Base-by-base conservation (phyloP, 1,140 invertebrate genomes). In the Acromyrmex echinatior region DNA sequence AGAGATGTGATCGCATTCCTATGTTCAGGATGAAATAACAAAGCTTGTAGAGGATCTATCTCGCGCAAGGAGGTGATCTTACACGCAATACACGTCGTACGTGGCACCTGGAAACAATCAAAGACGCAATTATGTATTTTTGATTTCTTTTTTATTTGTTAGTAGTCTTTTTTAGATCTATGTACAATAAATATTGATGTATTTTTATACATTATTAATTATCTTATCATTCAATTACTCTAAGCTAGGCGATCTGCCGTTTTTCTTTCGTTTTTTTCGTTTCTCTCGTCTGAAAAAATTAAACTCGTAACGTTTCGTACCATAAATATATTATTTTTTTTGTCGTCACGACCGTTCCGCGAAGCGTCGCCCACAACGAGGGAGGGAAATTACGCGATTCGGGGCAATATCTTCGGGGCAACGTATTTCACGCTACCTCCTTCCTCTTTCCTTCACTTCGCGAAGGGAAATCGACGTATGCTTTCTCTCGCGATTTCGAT, bases 101-200 rank as follows among this genome's bases (percentile, higher is more conserved):
- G n/a, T 9, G 9, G 49, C 63, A 73, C 14, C 53, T 62, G 53
- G n/a, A 82, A 60, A 73, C 56, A 10, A 62, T 56, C 16, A n/a
- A 35, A 73, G 6, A 60, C 35, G 18, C 25, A 12, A 28, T 73
- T 56, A 70, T 49, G 85, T 92, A 92, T 93, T 94, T 94, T 93
- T 92, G 92, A 91, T 92, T 93, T 93, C 88, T 91, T 92, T 94
- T 95, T 95, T 95, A 95, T 95, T 95, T 94, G 94, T 95, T 95
- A 95, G 93, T 95, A 95, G 92, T 89, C 94, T 95, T 95, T 94
- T 94, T 95, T 93, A 95, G 94, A 94, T 94, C 92, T 95, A 95
- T 95, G 94, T 95, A 95, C 95, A 95, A 95, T 95, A 95, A 95
- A 95, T 95, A 95, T 95, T 95, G 93, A 92, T 95, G 92, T 92